Conservation (phyloP, 2,113 vertebrate genomes). For the Lepus timidus region DNA sequence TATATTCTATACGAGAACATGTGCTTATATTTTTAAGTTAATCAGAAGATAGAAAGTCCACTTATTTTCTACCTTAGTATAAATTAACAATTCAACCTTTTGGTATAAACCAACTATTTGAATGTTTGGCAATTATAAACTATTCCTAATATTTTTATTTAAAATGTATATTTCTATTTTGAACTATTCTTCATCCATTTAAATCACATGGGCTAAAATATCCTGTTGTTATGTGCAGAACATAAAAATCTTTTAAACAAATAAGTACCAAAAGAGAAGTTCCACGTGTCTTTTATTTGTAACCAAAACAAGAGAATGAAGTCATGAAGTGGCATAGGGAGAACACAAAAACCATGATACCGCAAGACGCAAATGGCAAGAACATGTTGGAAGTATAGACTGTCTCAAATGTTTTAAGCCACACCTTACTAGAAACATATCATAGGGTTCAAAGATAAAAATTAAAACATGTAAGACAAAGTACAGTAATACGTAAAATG, state of each 20-base stretch:
- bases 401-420: conserved; percentile 61
- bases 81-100: conserved; percentile 1
- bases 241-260: conserved; percentile 55
- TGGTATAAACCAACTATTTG: conserved; percentile 42
- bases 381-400: neutral
- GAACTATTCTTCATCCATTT: conserved; percentile 54
- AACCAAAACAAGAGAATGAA: conserved; percentile 37
- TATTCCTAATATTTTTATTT: conserved; percentile 34
- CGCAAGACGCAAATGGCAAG: conserved; percentile 3
- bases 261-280: conserved; percentile 17
- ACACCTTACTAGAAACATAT: conserved; percentile 53
- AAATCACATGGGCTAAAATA: conserved; percentile 60
- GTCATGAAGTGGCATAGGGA: neutral
- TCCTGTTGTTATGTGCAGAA: conserved; percentile 15
- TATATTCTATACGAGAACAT: neutral
- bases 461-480: conserved; percentile 54
- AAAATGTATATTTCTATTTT: conserved; percentile 50
- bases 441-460: conserved; percentile 40
- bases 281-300: conserved; percentile 9
- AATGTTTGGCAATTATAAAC: neutral
- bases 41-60: conserved; percentile 37
- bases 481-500: neutral
- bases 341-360: conserved; percentile 23
- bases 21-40: conserved; percentile 25
- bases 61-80: conserved; percentile 51